phyloP scores from a whole-genome alignment of 2,888 invertebrate species.

The Cynaeus angustus region DNA sequence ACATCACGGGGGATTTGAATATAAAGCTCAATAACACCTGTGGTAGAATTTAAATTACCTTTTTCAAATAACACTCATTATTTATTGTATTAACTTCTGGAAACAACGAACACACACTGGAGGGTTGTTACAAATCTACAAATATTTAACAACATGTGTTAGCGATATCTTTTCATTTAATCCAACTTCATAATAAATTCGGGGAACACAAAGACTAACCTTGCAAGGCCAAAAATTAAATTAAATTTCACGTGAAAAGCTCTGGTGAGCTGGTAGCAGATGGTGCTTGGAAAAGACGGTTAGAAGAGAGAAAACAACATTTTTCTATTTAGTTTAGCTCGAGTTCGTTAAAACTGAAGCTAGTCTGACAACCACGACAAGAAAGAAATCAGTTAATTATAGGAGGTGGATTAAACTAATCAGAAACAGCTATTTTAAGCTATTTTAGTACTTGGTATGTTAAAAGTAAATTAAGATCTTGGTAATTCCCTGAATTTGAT shows the following conservation, averaged over 20 bases:
- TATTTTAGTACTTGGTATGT: no score
- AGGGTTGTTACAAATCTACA: conserved; percentile 16
- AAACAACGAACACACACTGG: conserved; percentile 18
- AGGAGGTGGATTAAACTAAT: no score
- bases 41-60: conserved; percentile 11
- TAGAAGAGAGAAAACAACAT: no score
- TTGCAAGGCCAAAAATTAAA: conserved; percentile 6
- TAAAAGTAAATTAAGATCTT: no score
- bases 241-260: neutral
- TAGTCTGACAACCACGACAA: no score
- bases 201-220: conserved; percentile 12
- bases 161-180: conserved; percentile 17
- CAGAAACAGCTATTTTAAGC: no score
- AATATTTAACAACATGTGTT: conserved; percentile 23
- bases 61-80: conserved; percentile 22
- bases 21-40: conserved; percentile 21
- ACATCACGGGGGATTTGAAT: conserved; percentile 16
- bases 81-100: conserved; percentile 16
- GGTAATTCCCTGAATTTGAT: no score
- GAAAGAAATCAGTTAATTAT: no score
- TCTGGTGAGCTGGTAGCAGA: neutral
- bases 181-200: neutral
- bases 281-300: no score
- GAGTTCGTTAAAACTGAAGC: no score
- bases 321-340: no score